These are phyloP conservation scores for Urophycis tenuis DNA, from an alignment of 2,797 vertebrate species.

Conservation along the genomic window DNA sequence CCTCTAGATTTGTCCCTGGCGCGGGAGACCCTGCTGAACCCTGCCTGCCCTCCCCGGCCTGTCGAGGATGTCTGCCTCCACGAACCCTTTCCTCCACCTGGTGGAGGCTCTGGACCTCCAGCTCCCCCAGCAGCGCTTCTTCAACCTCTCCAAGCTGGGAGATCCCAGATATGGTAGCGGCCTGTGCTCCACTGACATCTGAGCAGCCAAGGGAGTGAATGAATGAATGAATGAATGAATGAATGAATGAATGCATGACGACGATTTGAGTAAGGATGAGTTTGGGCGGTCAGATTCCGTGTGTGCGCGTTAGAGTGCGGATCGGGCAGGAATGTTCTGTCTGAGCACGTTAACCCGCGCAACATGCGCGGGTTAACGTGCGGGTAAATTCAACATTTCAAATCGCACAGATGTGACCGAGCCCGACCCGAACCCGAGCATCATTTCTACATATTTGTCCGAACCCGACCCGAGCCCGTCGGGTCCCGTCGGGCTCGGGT, in stretches of 20 bases:
- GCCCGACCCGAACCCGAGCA: no score
- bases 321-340: no score
- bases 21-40: background rate
- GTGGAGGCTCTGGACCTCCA: conserved; percentile 77
- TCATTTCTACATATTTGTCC: no score
- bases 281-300: background rate
- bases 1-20: background rate
- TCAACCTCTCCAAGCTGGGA: conserved; percentile 81
- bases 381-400: no score
- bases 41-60: background rate
- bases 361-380: no score
- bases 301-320: background rate
- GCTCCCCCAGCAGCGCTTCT: conserved; percentile 78
- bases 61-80: conserved; percentile 51
- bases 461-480: no score
- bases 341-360: no score
- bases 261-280: background rate
- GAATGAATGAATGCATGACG: background rate
- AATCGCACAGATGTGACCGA: no score
- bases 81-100: conserved; percentile 79
- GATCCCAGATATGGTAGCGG: conserved; percentile 86
- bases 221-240: background rate
- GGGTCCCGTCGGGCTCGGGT: no score
- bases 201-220: background rate
- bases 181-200: background rate